Base-by-base conservation (phyloP, 2,797 vertebrate species). In the Phyllotis vaccarum region DNA sequence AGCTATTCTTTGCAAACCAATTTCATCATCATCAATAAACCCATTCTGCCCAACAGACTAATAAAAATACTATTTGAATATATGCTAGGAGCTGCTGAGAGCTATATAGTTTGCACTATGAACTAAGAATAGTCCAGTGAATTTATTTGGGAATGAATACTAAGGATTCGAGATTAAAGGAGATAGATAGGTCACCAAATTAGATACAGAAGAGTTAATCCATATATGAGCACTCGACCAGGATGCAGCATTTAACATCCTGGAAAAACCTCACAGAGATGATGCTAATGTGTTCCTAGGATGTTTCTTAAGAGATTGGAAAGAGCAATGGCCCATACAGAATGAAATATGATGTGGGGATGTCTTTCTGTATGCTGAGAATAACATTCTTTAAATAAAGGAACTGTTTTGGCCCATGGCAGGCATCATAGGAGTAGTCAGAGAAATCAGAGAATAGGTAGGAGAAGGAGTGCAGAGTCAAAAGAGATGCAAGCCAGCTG, bases 171-270 rank as follows among this genome's bases (percentile, higher is more conserved):
- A 21, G 21, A 40, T 85, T 87, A 92, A 62, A 11, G 2, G 8
- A 5, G 6, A 68, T 74, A 11, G 9, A 54, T 74, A 11, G 9
- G 46, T 43, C 79, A 85, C 34, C 1, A 78, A 80, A 4, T 21
- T 79, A 24, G 10, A 13, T 62, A 74, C 86, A 27, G 13, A 4
- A 87, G 11, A 87, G 9, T 72, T 83, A 87, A 83, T 82, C 34
- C 40, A 91, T 12, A 60, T 72, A n/a, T 81, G 10, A 79, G 2
- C 22, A 74, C 24, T 79, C 22, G 70, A 70, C 60, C 62, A n/a
- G 89, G 58, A 92, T 72, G 58, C 17, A 90, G 31, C 31, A 72
- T 58, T 96, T 95, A 70, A 70, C 34, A 68, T 31, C 7, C 49
- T 90, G 43, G 49, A 7, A 68, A 70, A 3, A 46, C 31, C 58